phyloP scores from a whole-genome alignment of 2,797 vertebrate species.

The Parambassis ranga region DNA sequence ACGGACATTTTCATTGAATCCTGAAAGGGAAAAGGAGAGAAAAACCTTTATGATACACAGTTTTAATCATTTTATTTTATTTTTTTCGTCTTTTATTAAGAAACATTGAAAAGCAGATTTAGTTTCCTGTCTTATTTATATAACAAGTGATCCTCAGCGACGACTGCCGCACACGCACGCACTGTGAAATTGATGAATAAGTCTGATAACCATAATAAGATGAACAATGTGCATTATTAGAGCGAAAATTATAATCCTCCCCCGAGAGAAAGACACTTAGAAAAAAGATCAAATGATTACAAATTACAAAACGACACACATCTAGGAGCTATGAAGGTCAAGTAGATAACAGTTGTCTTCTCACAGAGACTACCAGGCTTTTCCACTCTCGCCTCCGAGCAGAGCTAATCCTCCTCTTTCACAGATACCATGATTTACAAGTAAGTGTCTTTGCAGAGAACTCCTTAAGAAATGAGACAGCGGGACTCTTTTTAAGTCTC shows the following conservation, averaged over 20 bases:
- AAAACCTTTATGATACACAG: neutral
- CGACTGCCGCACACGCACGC: neutral
- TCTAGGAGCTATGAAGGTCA: constrained; percentile 35
- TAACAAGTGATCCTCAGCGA: neutral
- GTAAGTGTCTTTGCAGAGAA: constrained; percentile 12
- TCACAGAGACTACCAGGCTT: constrained; percentile 9
- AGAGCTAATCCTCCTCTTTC: constrained; percentile 30
- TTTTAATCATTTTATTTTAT: neutral
- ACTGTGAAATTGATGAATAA: neutral
- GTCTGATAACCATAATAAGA: neutral
- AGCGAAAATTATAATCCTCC: constrained; percentile 1
- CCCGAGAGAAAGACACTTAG: constrained; percentile 17
- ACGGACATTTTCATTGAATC: constrained; percentile 99
- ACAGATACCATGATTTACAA: constrained; percentile 31
- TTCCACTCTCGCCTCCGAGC: constrained; percentile 23
- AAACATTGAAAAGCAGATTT: neutral
- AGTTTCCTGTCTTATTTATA: constrained; percentile 4
- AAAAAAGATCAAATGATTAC: constrained; percentile 30
- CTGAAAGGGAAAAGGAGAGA: constrained; percentile 74
- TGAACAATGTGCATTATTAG: neutral
- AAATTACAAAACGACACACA: constrained; percentile 25
- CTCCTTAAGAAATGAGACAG: constrained; percentile 17
- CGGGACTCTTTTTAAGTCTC: constrained; percentile 33
- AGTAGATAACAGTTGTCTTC: constrained; percentile 48
- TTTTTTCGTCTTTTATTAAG: too few relatives aligned